Evolutionary conservation across 2,888 invertebrate species (phyloP).

Genomic region (Mycalesis mineus): DNA sequence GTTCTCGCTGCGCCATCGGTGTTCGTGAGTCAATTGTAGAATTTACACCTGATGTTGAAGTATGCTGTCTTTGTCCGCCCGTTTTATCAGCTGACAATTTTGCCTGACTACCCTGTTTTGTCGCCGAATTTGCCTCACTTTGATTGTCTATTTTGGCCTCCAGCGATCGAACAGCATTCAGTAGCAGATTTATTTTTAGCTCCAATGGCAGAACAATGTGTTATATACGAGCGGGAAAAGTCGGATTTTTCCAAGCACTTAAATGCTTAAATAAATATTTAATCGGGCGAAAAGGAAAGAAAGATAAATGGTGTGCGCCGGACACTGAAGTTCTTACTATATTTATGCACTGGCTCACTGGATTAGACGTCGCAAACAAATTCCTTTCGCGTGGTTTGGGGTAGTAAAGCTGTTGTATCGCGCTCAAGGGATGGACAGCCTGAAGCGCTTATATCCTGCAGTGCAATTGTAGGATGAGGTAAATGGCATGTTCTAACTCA

Average conservation of each 20-base stretch:
- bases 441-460: not conserved
- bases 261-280: constrained; percentile 12
- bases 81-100: too few species aligned
- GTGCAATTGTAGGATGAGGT: not conserved
- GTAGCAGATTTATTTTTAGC: too few species aligned
- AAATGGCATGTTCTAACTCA: not conserved
- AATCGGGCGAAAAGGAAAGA: constrained; percentile 6
- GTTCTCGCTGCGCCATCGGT: too few species aligned
- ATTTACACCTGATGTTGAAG: too few species aligned
- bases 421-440: too few species aligned
- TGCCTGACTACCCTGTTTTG: too few species aligned
- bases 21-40: too few species aligned
- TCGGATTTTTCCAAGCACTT: constrained; percentile 11
- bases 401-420: not conserved
- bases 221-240: constrained; percentile 16
- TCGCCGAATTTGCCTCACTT: too few species aligned
- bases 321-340: not conserved
- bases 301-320: not conserved
- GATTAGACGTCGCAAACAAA: not conserved
- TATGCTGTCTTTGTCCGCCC: too few species aligned
- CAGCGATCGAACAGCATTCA: too few species aligned
- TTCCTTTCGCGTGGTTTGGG: constrained; percentile 30
- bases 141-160: too few species aligned
- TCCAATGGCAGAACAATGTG: too few species aligned
- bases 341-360: not conserved